Base-by-base conservation (phyloP, 2,113 vertebrate species). In the Columba livia region DNA sequence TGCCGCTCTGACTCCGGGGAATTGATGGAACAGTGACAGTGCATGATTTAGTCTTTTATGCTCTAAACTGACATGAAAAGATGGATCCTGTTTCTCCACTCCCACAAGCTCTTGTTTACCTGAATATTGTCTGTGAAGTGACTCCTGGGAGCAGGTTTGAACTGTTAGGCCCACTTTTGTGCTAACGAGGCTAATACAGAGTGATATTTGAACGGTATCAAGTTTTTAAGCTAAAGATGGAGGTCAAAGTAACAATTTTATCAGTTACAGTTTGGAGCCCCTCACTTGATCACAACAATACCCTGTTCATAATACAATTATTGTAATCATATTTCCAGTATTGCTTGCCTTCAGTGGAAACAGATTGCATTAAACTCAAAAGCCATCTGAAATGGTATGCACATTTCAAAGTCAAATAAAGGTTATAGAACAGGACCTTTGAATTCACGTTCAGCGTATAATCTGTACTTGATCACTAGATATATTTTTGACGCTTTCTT, bases 241-340 rank as follows among this genome's bases (percentile, higher is more conserved):
- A 94, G 95, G 97, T 95, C 97, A 96, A 90, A 97, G 93, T 70
- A 96, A 71, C 95, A 97, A 66, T 97, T 98, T 97, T 89, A 96
- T 97, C 95, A 84, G 96, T 88, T 95, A 91, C 95, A 87, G 96
- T 98, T 96, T 96, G 90, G 95, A 98, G 94, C 88, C 92, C 84
- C 94, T 96, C 95, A 89, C 89, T 97, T 96, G 96, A 86, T 97
- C 90, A 75, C 18, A 77, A 91, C 84, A 90, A 85, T 95, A 90
- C 85, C 69, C 42, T 66, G 70, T 91, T 96, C 93, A 82, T 96
- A 96, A 97, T 50, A 91, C 8, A 70, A 95, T 96, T 97, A 96
- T 80, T 91, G 89, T 90, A 97, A 92, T 83, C 73, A 90, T 93
- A 96, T 96, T 97, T 93, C 93, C 94, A 92, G 81, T 84, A 75